Evolutionary conservation across 2,888 invertebrate species (phyloP), one percentile per base, ranked within the genome.

Genomic region (Siphonodentalium dalli): DNA sequence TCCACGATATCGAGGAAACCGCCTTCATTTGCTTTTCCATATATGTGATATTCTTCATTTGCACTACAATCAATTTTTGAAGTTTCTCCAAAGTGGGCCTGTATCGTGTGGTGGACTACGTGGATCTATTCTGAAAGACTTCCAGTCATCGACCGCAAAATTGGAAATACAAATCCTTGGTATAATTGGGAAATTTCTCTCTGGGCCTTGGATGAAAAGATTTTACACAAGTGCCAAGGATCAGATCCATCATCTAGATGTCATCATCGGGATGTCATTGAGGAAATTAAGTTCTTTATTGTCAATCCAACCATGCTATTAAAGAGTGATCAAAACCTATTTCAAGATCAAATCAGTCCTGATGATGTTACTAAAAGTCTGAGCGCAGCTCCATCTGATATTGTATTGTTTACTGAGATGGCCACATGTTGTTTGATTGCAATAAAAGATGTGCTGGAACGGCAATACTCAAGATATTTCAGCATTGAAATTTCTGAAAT

Each of bases 1-100:
- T 24, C 61, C 58, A 8, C 31, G 58, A 9, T 59, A 59, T 29
- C 20, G 58, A n/a, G 61, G 58, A 24, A 61, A 59, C 24, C 27
- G 55, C 4, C 55, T 59, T 20, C 58, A 59, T 21, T 37, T 59
- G 9, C 27, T 61, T 15, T 61, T 61, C 35, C 58, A 61, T 28
- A 37, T 50, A 18, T 33, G 31, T 35, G 58, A 44, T 27, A 41
- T 27, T n/a, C 26, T 40, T 2, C 24, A 49, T 15, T n/a, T 40
- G 18, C 33, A 58, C 34, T 33, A 38, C 27, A 15, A 21, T 11
- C n/a, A 33, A 6, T 41, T 61, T 11, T 7, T 41, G 26, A 21
- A 38, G 8, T 45, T 52, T 8, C 38, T 58, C 29, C 18, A 35
- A 27, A 21, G 49, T 1, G 46, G 35, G 15, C 18, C 26, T 37